Base-by-base conservation (phyloP, 2,888 invertebrate species). In the Ellobium chinense region DNA sequence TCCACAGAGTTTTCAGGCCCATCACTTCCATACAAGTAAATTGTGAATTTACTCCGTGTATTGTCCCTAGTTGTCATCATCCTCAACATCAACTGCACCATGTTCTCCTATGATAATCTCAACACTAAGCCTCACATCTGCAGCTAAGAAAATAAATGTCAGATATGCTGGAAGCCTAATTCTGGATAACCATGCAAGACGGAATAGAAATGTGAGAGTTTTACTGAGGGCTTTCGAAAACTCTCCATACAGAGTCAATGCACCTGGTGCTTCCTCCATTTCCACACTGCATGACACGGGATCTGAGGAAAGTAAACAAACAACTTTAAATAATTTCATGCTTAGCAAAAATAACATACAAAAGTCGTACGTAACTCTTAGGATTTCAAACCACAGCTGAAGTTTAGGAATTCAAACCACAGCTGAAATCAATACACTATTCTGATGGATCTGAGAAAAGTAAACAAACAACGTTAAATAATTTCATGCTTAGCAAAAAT, bases 151-250 rank as follows among this genome's bases (percentile, higher is more conserved):
- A 29, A 85, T 70, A 24, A 87, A 85, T 9, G 88, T 85, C 7
- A 89, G 74, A 46, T 96, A 92, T 58, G 95, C 93, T 0, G 96
- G 96, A 70, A 96, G 93, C 70, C 95, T 94, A 82, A 95, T 93
- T 60, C 95, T 94, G 68, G 95, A 95, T 84, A 95, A 95, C 96
- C 96, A 96, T 1, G 96, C 96, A 85, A 96, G 93, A 84, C 95
- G 95, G 56, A 96, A 94, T 85, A 96, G 94, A 91, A 96, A 96
- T 75, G 96, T 91, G 82, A 96, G 93, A 68, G 85, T 78, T 58
- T 76, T 78, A 29, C 87, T 83, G 34, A 87, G 70, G n/a, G 63
- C 80, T 63, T 77, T 78, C 9, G 85, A 81, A 70, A 86, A 83
- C 68, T 79, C 80, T 9, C 79, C 46, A 39, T 84, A 87, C 14